phyloP scores from a whole-genome alignment of 2,113 vertebrate species.

The Pao palembangensis region DNA sequence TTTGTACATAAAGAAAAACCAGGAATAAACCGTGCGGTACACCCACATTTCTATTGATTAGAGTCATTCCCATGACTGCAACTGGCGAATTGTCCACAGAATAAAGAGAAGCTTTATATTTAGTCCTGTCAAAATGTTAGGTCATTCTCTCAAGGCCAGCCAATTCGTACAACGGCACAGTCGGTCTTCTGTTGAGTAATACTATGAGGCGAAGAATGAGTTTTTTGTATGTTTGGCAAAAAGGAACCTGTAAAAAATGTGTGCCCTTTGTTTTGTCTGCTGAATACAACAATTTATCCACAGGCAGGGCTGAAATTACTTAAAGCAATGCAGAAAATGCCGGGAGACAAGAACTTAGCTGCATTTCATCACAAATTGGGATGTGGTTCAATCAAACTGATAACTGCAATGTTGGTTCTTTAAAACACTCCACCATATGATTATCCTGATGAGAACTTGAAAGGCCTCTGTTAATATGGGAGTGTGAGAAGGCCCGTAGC shows the following conservation, averaged over 20 bases:
- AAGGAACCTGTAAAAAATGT: slow-evolving; percentile 34
- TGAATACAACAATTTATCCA: slow-evolving; percentile 4
- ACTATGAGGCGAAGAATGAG: slow-evolving; percentile 38
- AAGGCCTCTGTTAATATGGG: slow-evolving; percentile 91
- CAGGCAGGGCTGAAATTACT: no score
- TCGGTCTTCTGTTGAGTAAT: slow-evolving; percentile 62
- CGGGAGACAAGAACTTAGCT: no score
- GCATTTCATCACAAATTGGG: neutral
- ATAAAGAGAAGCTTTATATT: slow-evolving; percentile 98
- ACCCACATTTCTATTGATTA: slow-evolving; percentile 97
- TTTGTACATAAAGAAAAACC: slow-evolving; percentile 62
- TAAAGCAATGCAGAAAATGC: no score
- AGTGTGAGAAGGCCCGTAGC: slow-evolving; percentile 66
- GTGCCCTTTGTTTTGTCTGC: slow-evolving; percentile 19
- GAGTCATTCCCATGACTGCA: slow-evolving; percentile 90
- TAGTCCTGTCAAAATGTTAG: slow-evolving; percentile 96
- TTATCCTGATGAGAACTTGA: slow-evolving; percentile 71
- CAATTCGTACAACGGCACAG: slow-evolving; percentile 54
- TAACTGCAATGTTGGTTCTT: slow-evolving; percentile 20
- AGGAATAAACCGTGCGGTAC: slow-evolving; percentile 81
- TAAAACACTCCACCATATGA: slow-evolving; percentile 41
- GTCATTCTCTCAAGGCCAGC: slow-evolving; percentile 63
- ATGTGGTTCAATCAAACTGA: slow-evolving; percentile 17
- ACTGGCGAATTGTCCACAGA: slow-evolving; percentile 91
- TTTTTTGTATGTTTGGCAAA: slow-evolving; percentile 40